A percentile compares a stretch with the other conserved stretches of the same genome.
Conservation (phyloP, 2,888 invertebrate species). For the Frankliniella fusca region DNA sequence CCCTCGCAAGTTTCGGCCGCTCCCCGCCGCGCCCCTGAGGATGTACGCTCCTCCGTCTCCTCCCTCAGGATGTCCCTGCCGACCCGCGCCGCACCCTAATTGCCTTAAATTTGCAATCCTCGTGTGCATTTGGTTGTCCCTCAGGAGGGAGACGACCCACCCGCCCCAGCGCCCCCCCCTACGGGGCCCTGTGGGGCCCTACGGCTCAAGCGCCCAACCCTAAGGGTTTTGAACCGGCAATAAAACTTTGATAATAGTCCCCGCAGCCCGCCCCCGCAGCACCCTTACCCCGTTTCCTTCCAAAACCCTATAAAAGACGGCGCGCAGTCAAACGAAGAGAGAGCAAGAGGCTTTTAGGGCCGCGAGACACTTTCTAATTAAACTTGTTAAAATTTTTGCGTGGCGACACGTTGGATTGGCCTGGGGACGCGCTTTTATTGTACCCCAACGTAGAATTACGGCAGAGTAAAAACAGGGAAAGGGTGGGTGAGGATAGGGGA, state of each 20-base stretch:
- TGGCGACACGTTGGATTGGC: not conserved
- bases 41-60: not conserved
- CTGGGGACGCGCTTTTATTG: not conserved
- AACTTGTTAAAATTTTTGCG: conserved; percentile 22
- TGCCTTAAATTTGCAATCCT: conserved; percentile 20
- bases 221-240: conserved; percentile 22
- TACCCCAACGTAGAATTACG: not conserved
- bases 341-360: not conserved
- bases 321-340: not conserved
- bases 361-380: conserved; percentile 12
- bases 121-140: not conserved
- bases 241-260: conserved; percentile 21
- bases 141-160: not conserved
- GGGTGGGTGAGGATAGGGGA: not conserved
- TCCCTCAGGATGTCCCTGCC: not conserved
- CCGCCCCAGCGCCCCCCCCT: not conserved
- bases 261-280: not conserved
- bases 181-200: not conserved
- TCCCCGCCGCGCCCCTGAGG: not conserved
- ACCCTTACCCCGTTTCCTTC: not conserved
- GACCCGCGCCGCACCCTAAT: not conserved
- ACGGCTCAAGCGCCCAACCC: not conserved
- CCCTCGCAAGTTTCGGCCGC: not conserved
- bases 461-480: not conserved
- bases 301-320: not conserved